Conservation (phyloP, 2,888 invertebrate genomes). For the Drosophila kanekoi region DNA sequence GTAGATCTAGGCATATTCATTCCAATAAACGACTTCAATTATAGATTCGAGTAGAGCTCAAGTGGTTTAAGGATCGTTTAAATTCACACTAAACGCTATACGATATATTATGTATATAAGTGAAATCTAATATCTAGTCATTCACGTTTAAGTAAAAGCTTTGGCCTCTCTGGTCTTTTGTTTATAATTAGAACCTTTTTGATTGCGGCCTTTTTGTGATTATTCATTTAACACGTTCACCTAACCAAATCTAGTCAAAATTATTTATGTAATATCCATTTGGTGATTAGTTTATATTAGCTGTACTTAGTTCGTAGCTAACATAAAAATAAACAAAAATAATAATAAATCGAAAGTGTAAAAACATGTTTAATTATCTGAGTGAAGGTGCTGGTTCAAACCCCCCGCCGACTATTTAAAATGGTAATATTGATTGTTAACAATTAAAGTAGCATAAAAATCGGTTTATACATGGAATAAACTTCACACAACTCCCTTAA, state of each 20-base stretch:
- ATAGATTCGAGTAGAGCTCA: conserved; percentile 34
- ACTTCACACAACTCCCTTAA: not conserved
- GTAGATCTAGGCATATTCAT: conserved; percentile 19
- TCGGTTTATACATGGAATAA: conserved; percentile 5
- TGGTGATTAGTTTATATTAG: conserved; percentile 18
- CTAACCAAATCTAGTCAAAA: conserved; percentile 71
- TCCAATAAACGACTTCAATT: conserved; percentile 19
- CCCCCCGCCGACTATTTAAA: too few relatives aligned
- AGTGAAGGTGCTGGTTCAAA: too few relatives aligned
- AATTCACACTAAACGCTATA: conserved; percentile 9
- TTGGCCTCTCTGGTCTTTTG: conserved; percentile 1
- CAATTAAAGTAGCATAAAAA: too few relatives aligned
- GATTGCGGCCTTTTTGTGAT: conserved; percentile 73
- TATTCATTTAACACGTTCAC: conserved; percentile 50
- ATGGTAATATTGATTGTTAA: too few relatives aligned
- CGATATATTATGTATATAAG: conserved; percentile 25
- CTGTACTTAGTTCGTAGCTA: conserved; percentile 27
- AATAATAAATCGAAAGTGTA: not conserved
- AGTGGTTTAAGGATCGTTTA: conserved; percentile 13
- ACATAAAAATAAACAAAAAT: conserved; percentile 20
- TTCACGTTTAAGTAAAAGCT: conserved; percentile 23
- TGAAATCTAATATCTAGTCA: conserved; percentile 28
- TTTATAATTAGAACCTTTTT: conserved; percentile 51
- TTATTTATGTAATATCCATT: conserved; percentile 30
- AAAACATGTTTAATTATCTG: too few relatives aligned